Conservation (phyloP, 1,140 invertebrate species). For the Brachionus rubens region DNA sequence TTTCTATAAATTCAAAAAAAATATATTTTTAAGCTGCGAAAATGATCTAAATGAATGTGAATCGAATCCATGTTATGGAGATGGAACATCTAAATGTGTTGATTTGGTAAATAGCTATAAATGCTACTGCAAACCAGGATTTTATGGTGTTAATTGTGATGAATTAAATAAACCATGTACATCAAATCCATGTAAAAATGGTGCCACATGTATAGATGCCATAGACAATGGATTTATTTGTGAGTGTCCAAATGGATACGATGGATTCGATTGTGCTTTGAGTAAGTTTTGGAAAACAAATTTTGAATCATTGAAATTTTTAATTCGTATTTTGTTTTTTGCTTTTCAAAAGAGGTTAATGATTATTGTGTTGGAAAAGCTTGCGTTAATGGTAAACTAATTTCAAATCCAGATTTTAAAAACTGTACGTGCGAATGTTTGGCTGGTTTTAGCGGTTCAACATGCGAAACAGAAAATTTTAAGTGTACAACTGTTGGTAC, state of each 20-base stretch:
- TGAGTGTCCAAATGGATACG: slow-evolving; percentile 17
- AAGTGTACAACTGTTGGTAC: not conserved
- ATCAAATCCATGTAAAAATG: slow-evolving; percentile 31
- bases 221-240: slow-evolving; percentile 30
- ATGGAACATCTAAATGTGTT: slow-evolving; percentile 22
- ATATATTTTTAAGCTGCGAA: slow-evolving; percentile 31
- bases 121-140: slow-evolving; percentile 74
- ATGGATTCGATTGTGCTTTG: not conserved
- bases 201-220: slow-evolving; percentile 21
- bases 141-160: slow-evolving; percentile 10
- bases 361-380: not conserved
- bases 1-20: not conserved
- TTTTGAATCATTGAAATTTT: too few species aligned
- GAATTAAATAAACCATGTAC: slow-evolving; percentile 5
- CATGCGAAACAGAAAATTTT: not conserved
- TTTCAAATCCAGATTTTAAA: not conserved
- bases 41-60: slow-evolving; percentile 44
- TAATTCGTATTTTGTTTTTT: too few species aligned
- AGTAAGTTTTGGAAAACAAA: too few species aligned
- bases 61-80: not conserved
- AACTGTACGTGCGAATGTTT: not conserved
- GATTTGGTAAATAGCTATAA: slow-evolving; percentile 82
- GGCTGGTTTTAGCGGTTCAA: not conserved
- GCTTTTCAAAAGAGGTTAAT: not conserved
- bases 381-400: not conserved